A percentile compares a stretch with the other conserved stretches of the same genome.
phyloP scores from a whole-genome alignment of 2,797 vertebrate genomes.

The Darevskia mixta region DNA sequence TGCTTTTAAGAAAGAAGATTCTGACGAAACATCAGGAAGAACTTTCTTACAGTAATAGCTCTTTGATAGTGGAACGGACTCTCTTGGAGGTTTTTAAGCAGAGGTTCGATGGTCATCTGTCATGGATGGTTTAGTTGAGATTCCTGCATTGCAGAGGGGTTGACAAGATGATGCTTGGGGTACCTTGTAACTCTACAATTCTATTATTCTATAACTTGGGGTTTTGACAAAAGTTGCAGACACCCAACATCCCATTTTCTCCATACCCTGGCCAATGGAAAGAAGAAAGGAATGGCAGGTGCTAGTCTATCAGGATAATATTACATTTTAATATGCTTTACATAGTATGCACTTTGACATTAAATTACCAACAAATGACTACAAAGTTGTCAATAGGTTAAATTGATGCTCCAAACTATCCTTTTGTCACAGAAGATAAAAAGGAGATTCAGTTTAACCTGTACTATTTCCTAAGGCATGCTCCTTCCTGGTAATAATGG shows the following conservation, averaged over 20 bases:
- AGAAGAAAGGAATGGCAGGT: background rate
- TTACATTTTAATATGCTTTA: background rate
- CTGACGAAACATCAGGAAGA: no score
- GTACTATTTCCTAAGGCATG: background rate
- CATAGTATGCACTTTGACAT: background rate
- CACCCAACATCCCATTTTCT: background rate
- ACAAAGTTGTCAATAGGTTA: slow-evolving; percentile 2
- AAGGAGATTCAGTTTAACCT: slow-evolving; percentile 7
- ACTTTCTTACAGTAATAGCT: no score
- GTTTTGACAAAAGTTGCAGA: background rate
- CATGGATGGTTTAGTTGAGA: no score
- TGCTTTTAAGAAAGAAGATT: no score
- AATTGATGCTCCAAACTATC: slow-evolving; percentile 14
- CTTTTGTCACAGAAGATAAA: slow-evolving; percentile 15
- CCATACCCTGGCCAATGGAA: background rate
- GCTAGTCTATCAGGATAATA: background rate
- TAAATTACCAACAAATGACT: slow-evolving; percentile 19
- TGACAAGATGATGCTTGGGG: no score
- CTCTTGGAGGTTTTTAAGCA: no score
- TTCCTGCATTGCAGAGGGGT: no score
- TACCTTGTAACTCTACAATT: no score
- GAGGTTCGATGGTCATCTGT: no score
- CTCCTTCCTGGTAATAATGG: slow-evolving; percentile 10
- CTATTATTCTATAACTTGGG: no score
- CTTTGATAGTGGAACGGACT: no score